Evolutionary conservation across 2,888 invertebrate genomes (phyloP).

Genomic region (Trisateles emortualis): DNA sequence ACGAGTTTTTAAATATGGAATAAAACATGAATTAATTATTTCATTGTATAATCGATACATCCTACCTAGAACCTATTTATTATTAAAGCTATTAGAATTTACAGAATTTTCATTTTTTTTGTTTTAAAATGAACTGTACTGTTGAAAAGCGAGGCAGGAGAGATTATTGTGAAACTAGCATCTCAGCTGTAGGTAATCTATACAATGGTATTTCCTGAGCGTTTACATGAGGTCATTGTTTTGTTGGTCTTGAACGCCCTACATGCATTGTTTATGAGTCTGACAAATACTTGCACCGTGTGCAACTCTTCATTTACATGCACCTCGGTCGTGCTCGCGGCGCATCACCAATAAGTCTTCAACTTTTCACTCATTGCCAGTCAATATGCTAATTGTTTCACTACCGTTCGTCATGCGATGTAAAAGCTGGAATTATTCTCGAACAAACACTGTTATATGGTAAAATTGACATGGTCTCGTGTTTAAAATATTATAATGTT

Average conservation of each 20-base stretch:
- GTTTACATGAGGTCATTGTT: conserved; percentile 56
- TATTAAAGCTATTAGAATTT: too few species aligned
- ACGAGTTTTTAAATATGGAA: too few species aligned
- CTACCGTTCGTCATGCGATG: conserved; percentile 51
- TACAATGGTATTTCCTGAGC: conserved; percentile 33
- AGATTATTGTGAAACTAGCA: conserved; percentile 21
- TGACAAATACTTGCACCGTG: conserved; percentile 56
- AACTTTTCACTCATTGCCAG: conserved; percentile 74
- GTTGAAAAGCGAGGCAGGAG: neutral
- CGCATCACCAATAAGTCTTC: conserved; percentile 64
- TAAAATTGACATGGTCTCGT: conserved; percentile 12
- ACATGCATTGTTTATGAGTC: conserved; percentile 54
- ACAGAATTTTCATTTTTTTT: too few species aligned
- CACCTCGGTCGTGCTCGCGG: conserved; percentile 57
- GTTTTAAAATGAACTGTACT: too few species aligned
- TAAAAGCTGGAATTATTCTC: conserved; percentile 9
- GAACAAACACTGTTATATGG: conserved; percentile 12
- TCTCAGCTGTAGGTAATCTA: conserved; percentile 11
- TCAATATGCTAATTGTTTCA: conserved; percentile 70
- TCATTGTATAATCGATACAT: too few species aligned
- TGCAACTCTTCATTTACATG: conserved; percentile 72
- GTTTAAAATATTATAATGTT: conserved; percentile 5
- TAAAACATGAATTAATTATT: too few species aligned
- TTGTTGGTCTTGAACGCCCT: conserved; percentile 47
- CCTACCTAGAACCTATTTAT: too few species aligned